Evolutionary conservation across 2,113 vertebrate species (phyloP), one percentile per base, ranked within the genome.

Genomic region (Paradoxurus hermaphroditus): DNA sequence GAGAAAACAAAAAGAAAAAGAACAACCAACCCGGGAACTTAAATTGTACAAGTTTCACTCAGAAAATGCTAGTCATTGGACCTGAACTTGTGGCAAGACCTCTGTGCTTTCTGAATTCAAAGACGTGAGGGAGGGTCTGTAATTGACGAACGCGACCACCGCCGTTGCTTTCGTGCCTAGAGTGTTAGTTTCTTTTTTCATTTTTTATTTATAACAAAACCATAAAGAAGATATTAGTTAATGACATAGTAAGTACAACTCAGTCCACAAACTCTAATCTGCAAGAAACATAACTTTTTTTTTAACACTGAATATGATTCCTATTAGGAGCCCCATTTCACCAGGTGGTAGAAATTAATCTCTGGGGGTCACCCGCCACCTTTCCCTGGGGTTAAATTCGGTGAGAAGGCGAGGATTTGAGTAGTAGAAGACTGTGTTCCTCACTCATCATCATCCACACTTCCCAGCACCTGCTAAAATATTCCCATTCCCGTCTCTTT

Each of bases 191-290:
- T 79, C 39, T 63, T 88, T 46, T 92, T 49, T 82, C 73, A 73
- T 62, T 29, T 70, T 93, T 95, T 51, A 39, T 87, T 94, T 96
- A 72, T 81, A 94, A 70, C 62, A 90, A 94, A 96, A 92, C 12
- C 31, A 73, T 25, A 86, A 87, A 91, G 75, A 91, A 93, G 75
- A 67, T 39, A 16, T 82, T 94, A 73, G n/a, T 44, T 94, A 84
- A 16, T 85, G 81, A 62, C 41, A n/a, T 31, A 44, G n/a, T 10
- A 25, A n/a, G 68, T 86, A 72, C 79, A 79, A 70, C 15, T 68
- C 62, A 53, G 51, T 62, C 81, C 39, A 51, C 25, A 46, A 92
- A 87, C 31, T 90, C 56, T 46, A 56, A 36, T 49, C n/a, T 91
- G 36, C 19, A 72, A 79, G 62, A 94, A 94, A 90, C 16, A 12